phyloP scores from a whole-genome alignment of 2,888 invertebrate genomes.

The Falcaria lacertinaria region DNA sequence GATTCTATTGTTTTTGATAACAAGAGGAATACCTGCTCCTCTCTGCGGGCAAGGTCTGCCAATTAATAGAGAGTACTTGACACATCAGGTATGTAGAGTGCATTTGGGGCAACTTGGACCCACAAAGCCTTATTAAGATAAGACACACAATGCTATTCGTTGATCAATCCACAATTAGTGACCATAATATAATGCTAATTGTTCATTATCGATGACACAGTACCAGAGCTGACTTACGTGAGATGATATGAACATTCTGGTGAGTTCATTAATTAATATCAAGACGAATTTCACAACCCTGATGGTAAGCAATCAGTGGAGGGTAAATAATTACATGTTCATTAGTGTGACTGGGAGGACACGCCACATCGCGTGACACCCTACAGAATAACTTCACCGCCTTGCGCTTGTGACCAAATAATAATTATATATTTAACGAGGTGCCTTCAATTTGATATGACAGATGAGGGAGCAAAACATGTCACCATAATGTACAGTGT shows the following conservation, averaged over 20 bases:
- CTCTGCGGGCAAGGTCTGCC: too few species aligned
- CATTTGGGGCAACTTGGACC: too few species aligned
- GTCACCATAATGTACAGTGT: not conserved
- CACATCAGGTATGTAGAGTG: too few species aligned
- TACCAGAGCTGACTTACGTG: not conserved
- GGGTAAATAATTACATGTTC: conserved; percentile 68
- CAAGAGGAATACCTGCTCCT: too few species aligned
- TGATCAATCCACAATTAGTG: too few species aligned
- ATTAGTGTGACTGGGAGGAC: conserved; percentile 56
- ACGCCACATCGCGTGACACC: conserved; percentile 65
- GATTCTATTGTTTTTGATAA: too few species aligned
- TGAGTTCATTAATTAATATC: conserved; percentile 1
- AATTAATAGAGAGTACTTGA: too few species aligned
- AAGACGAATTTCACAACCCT: conserved; percentile 25
- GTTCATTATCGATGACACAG: not conserved
- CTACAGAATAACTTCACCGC: conserved; percentile 32
- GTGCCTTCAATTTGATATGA: conserved; percentile 34
- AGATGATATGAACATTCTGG: not conserved
- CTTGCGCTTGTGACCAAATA: conserved; percentile 41
- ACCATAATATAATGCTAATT: too few species aligned
- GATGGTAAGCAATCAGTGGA: conserved; percentile 42
- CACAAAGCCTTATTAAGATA: too few species aligned
- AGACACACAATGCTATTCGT: too few species aligned
- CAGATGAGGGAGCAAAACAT: conserved; percentile 19
- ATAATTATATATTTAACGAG: conserved; percentile 44